Evolutionary conservation across 2,113 vertebrate species (phyloP), one percentile per base, ranked within the genome.

Genomic region (Hiodon tergisus): DNA sequence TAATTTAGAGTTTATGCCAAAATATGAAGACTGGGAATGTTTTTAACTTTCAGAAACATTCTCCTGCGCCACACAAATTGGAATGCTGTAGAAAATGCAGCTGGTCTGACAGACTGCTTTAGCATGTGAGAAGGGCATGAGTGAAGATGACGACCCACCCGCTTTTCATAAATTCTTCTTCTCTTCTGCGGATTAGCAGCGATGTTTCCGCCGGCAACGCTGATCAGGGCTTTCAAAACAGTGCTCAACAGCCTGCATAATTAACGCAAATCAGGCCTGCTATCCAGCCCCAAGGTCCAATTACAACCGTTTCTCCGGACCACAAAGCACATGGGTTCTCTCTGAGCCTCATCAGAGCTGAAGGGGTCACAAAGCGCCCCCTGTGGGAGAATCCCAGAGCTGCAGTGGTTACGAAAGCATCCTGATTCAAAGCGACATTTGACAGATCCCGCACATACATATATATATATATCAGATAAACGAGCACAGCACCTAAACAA

Each of bases 291-390:
- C 48, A 60, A 7, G 17, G 16, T 52, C 50, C 75, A 54, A 51
- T 71, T 72, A 77, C 52, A 75, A 51, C 78, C 65, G 76, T 77
- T 78, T 83, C 73, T 81, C 68, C 13, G 4, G 62, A 76, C 79
- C 9, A 75, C 68, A 65, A 81, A 79, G 82, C n/a, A 54, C 6
- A 50, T 17, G 53, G 31, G 53, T 8, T 5, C 31, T 46, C 31
- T 31, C 31, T 31, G 31, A 31, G 14, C 11, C 66, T 16, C 66
- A 5, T 68, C 68, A 69, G 17, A 55, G 51, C 6, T 54, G 60
- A 54, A 51, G 16, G 71, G 60, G 59, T 52, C 31, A 31, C 4
- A 16, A 60, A 72, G 17, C 4, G 58, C 9, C 48, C 17, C 50
- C 50, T 73, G 61, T 66, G 9, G 52, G 47, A 65, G 47, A 11